phyloP scores from a whole-genome alignment of 2,797 vertebrate genomes.

The Adelosebastes latens region DNA sequence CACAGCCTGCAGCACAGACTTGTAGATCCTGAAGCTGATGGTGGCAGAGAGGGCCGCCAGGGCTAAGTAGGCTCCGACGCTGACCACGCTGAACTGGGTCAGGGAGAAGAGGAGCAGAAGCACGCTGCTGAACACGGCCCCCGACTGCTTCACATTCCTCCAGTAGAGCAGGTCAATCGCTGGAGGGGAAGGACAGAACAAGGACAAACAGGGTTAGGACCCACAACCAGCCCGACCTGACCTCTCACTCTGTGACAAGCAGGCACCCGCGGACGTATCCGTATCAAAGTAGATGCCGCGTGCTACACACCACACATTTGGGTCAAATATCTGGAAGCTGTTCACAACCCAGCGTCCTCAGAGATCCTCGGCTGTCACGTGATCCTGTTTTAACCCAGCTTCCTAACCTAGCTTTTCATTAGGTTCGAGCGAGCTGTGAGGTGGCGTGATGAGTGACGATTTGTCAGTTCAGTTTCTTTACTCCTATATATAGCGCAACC shows the following conservation, averaged over 20 bases:
- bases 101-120: conserved; percentile 97
- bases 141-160: conserved; percentile 96
- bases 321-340: conserved; percentile 74
- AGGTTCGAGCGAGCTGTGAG: conserved; percentile 16
- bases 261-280: neutral
- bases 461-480: conserved; percentile 25
- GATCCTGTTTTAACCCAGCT: conserved; percentile 68
- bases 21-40: conserved; percentile 99
- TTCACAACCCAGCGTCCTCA: conserved; percentile 60
- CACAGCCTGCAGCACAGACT: conserved; percentile 98
- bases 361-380: conserved; percentile 55
- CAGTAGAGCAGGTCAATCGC: conserved; percentile 98
- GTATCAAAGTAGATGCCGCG: conserved; percentile 40
- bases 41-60: conserved; percentile 96
- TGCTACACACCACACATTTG: conserved; percentile 63
- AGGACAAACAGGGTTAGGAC: conserved; percentile 41
- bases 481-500: conserved; percentile 47
- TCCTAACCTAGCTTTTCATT: conserved; percentile 61
- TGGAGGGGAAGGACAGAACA: conserved; percentile 60
- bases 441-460: conserved; percentile 8
- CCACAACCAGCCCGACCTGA: neutral
- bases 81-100: conserved; percentile 99
- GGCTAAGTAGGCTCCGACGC: conserved; percentile 95
- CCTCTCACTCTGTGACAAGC: neutral
- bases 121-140: conserved; percentile 93